Evolutionary conservation across 2,797 vertebrate genomes (phyloP).

Genomic region (Urocyon cinereoargenteus): DNA sequence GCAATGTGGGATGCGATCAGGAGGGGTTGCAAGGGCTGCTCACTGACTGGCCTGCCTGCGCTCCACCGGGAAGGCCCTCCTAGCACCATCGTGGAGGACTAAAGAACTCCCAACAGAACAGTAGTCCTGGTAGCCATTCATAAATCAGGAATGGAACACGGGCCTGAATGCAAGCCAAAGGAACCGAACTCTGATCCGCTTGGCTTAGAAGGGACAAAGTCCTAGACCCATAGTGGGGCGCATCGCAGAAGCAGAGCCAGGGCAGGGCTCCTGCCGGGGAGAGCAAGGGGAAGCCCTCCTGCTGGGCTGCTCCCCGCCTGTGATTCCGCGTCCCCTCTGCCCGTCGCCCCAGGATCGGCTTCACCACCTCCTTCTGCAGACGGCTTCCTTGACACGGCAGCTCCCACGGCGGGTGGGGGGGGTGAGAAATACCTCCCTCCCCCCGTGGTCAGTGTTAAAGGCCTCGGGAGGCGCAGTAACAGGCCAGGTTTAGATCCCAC

Average conservation of each 20-base stretch:
- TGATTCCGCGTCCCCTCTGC: too few species aligned
- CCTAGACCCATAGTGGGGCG: not conserved
- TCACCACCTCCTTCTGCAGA: not conserved
- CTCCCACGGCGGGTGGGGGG: too few species aligned
- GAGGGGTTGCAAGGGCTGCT: not conserved
- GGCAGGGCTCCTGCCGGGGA: not conserved
- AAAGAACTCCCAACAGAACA: not conserved
- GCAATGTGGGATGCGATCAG: not conserved
- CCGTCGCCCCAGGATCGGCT: not conserved
- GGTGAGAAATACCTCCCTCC: not conserved
- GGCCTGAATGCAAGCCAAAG: not conserved
- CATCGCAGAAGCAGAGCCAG: not conserved
- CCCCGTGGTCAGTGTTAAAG: not conserved
- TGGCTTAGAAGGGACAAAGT: not conserved
- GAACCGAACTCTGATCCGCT: not conserved
- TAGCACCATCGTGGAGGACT: not conserved
- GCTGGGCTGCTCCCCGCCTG: too few species aligned
- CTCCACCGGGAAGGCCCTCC: not conserved
- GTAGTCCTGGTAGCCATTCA: not conserved
- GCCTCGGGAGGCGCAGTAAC: not conserved
- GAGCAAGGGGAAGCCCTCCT: too few species aligned
- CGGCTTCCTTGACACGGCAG: not conserved
- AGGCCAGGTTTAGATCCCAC: not conserved
- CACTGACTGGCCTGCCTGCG: not conserved
- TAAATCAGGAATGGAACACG: not conserved